Conservation (phyloP, 2,888 invertebrate species). For the Cryptocheilus praepositus region DNA sequence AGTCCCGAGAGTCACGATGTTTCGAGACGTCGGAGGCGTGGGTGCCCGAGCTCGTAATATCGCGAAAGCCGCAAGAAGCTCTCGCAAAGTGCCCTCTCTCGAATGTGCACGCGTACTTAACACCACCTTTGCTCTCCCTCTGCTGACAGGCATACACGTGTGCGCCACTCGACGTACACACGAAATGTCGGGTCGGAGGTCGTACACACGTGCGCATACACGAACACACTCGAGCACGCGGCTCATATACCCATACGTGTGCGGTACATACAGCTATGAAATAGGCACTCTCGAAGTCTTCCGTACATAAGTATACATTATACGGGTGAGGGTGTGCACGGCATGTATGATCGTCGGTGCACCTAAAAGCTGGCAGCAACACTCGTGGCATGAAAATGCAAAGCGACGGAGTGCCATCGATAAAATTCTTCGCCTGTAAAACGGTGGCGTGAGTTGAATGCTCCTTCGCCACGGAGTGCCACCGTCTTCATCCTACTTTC, state of each 20-base stretch:
- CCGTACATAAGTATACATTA: conserved; percentile 22
- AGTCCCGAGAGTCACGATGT: conserved; percentile 28
- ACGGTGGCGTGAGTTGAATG: conserved; percentile 72
- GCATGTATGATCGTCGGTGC: conserved; percentile 19
- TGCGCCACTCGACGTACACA: not conserved
- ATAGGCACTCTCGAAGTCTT: conserved; percentile 40
- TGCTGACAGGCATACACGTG: not conserved
- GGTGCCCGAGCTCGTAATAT: conserved; percentile 45
- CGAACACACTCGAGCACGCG: too few species aligned
- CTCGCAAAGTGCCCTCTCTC: conserved; percentile 48
- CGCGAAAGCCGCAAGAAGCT: conserved; percentile 57
- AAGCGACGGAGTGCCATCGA: conserved; percentile 66
- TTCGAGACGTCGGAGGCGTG: conserved; percentile 31
- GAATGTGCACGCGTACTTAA: conserved; percentile 19
- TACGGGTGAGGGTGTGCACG: conserved; percentile 13
- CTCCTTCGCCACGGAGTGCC: conserved; percentile 31
- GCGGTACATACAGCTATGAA: conserved; percentile 36
- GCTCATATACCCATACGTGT: not conserved
- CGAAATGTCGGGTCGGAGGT: not conserved
- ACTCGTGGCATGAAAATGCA: conserved; percentile 66
- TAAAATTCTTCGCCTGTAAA: conserved; percentile 72
- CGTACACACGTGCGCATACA: too few species aligned
- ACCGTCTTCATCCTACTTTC: conserved; percentile 25
- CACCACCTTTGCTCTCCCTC: conserved; percentile 11
- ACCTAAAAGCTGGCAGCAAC: conserved; percentile 52